Evolutionary conservation across 1,140 invertebrate genomes (phyloP), one percentile per base, ranked within the genome.

Genomic region (Doryteuthis pealeii): DNA sequence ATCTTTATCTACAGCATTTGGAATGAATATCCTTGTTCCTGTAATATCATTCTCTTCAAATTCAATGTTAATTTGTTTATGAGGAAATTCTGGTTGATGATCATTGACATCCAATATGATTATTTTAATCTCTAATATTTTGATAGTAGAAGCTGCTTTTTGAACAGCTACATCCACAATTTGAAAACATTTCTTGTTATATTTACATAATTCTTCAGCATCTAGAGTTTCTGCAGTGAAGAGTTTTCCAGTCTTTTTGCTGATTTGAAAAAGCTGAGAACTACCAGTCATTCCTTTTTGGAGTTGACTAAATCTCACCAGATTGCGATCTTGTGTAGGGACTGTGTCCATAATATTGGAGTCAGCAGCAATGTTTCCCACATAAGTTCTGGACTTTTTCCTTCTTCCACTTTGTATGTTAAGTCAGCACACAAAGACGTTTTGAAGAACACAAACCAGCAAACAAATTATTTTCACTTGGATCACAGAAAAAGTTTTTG

Each of bases 201-300:
- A 62, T 62, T 62, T 62, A 62, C 54, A 62, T 6, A 62, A 18
- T n/a, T 74, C 35, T 58, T 82, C 81, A n/a, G 78, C 49, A 5
- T 62, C 54, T 0, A 62, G 54, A n/a, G 54, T 62, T 28, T 62
- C 22, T 62, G 54, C 54, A 62, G 72, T 82, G 76, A 30, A 82
- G 45, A 10, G 92, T 3, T 95, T 91, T 0, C 96, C 95, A 5
- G 35, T 40, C 83, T 96, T 94, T 88, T 97, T 94, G 62, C 94
- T 94, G 69, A 98, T 95, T 80, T 91, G 92, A 83, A 97, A 96
- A 14, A 81, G 70, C 18, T 62, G 54, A 28, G 54, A 22, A 28
- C 26, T 62, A 62, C 26, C 26, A 15, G 22, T 12, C 35, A 40
- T 40, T 40, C 35, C 35, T 40, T 40, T 40, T 40, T 40, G 35